These are phyloP conservation scores for Brenthis hecate DNA, from an alignment of 2,888 invertebrate genomes.

Conservation along the genomic window DNA sequence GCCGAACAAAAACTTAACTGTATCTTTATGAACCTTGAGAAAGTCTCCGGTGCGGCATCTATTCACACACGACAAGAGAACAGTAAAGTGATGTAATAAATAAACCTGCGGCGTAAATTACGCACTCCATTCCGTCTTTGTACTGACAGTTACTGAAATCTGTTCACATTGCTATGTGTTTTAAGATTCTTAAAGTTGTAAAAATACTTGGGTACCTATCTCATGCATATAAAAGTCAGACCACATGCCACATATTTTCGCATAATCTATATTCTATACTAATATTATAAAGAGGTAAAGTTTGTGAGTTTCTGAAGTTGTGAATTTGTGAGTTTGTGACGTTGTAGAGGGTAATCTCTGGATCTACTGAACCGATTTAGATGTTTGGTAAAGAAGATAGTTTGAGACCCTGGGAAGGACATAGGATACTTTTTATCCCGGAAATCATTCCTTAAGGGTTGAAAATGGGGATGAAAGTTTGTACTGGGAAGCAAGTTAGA, in stretches of 20 bases:
- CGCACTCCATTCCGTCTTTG: constrained; percentile 42
- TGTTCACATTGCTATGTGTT: constrained; percentile 18
- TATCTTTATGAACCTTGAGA: constrained; percentile 53
- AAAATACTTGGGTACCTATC: neutral
- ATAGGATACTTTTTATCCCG: no score
- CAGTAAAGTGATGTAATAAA: constrained; percentile 51
- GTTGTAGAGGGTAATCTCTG: no score
- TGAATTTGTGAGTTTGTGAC: no score
- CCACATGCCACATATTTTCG: neutral
- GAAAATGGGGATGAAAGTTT: no score
- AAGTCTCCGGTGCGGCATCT: constrained; percentile 48
- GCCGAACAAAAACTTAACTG: constrained; percentile 57
- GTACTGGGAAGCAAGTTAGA: no score
- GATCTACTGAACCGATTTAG: no score
- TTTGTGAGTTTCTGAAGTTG: no score
- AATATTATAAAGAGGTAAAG: no score
- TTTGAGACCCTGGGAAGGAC: no score
- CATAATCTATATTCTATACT: no score
- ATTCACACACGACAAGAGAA: constrained; percentile 56
- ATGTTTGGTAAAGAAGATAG: no score
- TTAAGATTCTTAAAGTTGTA: constrained; percentile 9
- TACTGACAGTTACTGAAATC: constrained; percentile 31
- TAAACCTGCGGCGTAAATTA: constrained; percentile 50
- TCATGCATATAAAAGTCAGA: neutral
- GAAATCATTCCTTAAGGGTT: no score